Conservation (phyloP, 1,140 invertebrate genomes). For the Zaprionus gabonicus region DNA sequence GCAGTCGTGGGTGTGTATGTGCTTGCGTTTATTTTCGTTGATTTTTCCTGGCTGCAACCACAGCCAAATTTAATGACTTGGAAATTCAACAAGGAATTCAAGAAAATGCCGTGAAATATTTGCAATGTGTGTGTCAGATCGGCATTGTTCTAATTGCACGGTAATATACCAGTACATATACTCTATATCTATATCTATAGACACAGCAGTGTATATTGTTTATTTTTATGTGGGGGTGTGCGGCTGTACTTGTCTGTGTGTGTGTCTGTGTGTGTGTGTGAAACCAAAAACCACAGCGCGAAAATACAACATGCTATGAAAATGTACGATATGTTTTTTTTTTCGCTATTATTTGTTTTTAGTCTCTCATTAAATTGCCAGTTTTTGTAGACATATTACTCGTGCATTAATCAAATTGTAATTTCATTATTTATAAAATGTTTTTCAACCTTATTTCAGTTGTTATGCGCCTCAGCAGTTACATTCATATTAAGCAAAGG, state of each 20-base stretch:
- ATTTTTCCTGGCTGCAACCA: slow-evolving; percentile 18
- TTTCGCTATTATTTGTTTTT: slow-evolving; percentile 9
- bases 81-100: slow-evolving; percentile 28
- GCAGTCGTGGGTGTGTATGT: not conserved
- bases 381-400: not conserved
- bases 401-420: slow-evolving; percentile 3
- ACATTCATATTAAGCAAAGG: too few relatives aligned
- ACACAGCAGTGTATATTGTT: slow-evolving; percentile 1
- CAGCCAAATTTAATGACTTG: slow-evolving; percentile 37
- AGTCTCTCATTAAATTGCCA: slow-evolving; percentile 13
- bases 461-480: not conserved
- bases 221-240: slow-evolving; percentile 1
- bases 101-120: slow-evolving; percentile 37
- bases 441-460: not conserved
- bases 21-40: not conserved
- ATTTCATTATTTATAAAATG: not conserved
- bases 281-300: slow-evolving; percentile 30
- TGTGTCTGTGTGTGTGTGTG: slow-evolving; percentile 6
- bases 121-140: slow-evolving; percentile 26
- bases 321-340: slow-evolving; percentile 22
- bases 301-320: slow-evolving; percentile 26
- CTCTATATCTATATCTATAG: not conserved
- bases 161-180: slow-evolving; percentile 9
- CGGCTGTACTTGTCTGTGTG: slow-evolving; percentile 2
- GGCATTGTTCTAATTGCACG: slow-evolving; percentile 36